phyloP scores from a whole-genome alignment of 1,140 invertebrate genomes.

The Conopomorpha cramerella region DNA sequence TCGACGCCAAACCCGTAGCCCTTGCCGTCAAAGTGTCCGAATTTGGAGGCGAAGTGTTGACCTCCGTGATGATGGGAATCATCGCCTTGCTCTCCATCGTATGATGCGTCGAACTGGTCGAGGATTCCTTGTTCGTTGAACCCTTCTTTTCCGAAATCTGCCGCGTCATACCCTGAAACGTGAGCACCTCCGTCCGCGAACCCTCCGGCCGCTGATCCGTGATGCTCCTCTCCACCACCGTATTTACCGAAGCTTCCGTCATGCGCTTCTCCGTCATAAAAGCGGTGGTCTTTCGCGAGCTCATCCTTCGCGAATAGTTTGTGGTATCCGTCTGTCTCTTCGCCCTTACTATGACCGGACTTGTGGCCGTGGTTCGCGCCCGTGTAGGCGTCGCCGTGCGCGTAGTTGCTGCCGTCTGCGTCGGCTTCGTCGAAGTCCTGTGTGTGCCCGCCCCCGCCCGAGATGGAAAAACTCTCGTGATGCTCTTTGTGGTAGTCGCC shows the following conservation, averaged over 20 bases:
- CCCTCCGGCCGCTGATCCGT: slow-evolving; percentile 45
- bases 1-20: slow-evolving; percentile 41
- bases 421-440: slow-evolving; percentile 23
- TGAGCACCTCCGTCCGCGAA: slow-evolving; percentile 54
- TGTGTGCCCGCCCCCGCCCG: slow-evolving; percentile 21
- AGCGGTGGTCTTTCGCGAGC: slow-evolving; percentile 70
- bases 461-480: slow-evolving; percentile 27
- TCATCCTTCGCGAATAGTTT: slow-evolving; percentile 72
- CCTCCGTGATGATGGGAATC: slow-evolving; percentile 38
- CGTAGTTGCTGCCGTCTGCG: slow-evolving; percentile 39
- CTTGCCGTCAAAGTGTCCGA: slow-evolving; percentile 27
- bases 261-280: slow-evolving; percentile 67
- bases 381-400: slow-evolving; percentile 62
- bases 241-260: slow-evolving; percentile 64
- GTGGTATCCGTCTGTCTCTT: slow-evolving; percentile 68
- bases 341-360: slow-evolving; percentile 66
- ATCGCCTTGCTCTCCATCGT: slow-evolving; percentile 44
- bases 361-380: slow-evolving; percentile 68
- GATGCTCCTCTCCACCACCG: slow-evolving; percentile 45
- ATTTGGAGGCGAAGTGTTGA: slow-evolving; percentile 41
- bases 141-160: slow-evolving; percentile 42
- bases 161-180: slow-evolving; percentile 48
- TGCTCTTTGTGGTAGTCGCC: slow-evolving; percentile 36
- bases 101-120: slow-evolving; percentile 34
- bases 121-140: slow-evolving; percentile 47